Evolutionary conservation across 2,113 vertebrate genomes (phyloP).

Genomic region (Carassius gibelio): DNA sequence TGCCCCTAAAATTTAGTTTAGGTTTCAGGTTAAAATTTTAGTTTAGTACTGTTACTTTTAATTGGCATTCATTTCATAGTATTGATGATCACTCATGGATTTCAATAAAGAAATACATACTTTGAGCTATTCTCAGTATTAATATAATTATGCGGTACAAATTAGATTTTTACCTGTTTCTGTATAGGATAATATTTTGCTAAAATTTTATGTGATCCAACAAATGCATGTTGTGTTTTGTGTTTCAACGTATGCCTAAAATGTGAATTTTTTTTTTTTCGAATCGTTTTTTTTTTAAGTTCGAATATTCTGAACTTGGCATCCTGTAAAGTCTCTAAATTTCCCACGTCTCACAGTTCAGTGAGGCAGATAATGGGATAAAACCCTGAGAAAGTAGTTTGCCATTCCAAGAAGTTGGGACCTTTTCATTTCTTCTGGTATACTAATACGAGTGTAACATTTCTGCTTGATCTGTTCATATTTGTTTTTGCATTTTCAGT

Average conservation of each 20-base stretch:
- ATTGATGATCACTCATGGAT: background rate
- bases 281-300: background rate
- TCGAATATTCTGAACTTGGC: background rate
- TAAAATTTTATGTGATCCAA: background rate
- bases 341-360: background rate
- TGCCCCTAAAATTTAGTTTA: background rate
- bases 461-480: slow-evolving; percentile 18
- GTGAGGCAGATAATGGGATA: background rate
- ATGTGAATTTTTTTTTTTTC: too few species aligned
- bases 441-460: background rate
- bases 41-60: background rate
- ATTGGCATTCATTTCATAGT: background rate
- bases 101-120: too few species aligned
- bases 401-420: background rate
- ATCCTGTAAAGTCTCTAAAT: background rate
- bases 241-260: background rate
- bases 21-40: background rate
- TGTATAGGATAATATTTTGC: background rate
- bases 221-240: background rate
- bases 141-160: background rate
- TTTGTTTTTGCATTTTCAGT: background rate
- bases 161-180: background rate
- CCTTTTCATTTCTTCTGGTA: background rate
- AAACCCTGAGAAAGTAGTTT: background rate
- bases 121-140: background rate